Percentiles rank a stretch among this genome's conserved stretches.
These are phyloP conservation scores for Cepaea nemoralis DNA, from an alignment of 1,140 invertebrate species.

Conservation along the genomic window DNA sequence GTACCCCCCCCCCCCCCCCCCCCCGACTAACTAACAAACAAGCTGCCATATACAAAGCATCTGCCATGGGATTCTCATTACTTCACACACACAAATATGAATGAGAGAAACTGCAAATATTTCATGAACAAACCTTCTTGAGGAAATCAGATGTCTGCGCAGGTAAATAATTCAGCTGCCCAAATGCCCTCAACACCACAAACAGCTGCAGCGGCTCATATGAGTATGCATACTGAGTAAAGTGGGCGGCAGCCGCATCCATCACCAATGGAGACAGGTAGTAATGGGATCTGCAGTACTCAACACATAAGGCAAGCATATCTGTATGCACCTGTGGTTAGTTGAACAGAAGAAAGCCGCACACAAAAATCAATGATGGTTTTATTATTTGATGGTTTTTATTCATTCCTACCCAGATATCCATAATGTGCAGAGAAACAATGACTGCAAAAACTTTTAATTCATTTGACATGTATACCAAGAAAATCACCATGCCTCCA, in stretches of 20 bases:
- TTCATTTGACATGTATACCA: too few relatives aligned
- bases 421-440: too few relatives aligned
- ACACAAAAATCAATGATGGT: too few relatives aligned
- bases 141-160: constrained; percentile 76
- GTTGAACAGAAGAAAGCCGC: background rate
- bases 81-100: background rate
- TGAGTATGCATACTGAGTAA: constrained; percentile 73
- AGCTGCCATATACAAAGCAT: background rate
- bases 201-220: constrained; percentile 75
- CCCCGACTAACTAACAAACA: too few relatives aligned
- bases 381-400: too few relatives aligned
- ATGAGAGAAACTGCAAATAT: background rate
- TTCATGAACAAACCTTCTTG: constrained; percentile 66
- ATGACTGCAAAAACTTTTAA: too few relatives aligned
- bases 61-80: background rate
- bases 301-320: constrained; percentile 77
- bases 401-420: too few relatives aligned
- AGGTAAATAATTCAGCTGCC: constrained; percentile 77
- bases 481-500: too few relatives aligned
- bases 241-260: constrained; percentile 76
- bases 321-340: constrained; percentile 71
- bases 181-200: constrained; percentile 77
- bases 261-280: constrained; percentile 76
- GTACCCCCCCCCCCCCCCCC: too few relatives aligned
- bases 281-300: constrained; percentile 77